Base-by-base conservation (phyloP, 2,888 invertebrate species). In the Nymphalis urticae region DNA sequence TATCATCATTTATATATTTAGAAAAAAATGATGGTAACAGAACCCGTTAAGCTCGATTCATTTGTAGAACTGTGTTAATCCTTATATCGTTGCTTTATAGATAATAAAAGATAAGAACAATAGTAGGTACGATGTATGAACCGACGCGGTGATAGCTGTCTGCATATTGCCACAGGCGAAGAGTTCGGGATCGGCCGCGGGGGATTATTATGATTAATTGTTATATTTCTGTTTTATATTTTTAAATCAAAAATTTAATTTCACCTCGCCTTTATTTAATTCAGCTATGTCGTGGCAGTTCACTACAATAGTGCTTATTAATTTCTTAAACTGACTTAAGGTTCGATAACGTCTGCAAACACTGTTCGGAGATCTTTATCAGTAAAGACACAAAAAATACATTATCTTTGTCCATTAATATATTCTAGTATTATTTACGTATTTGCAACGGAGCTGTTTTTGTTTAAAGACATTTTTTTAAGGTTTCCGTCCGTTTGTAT, bases 41-140 rank as follows among this genome's bases (percentile, higher is more conserved):
- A 13, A 42, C 13, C 42, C 13, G 42, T 10, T 42, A 42, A 42
- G 42, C 42, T 42, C 42, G 42, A 42, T 42, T 42, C 13, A 42
- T 42, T 42, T 42, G 42, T 13, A 42, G 42, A 42, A 42, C 42
- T 13, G 42, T 42, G 42, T 42, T 42, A 42, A 42, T 10, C 13
- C 42, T 42, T 42, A 42, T 42, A 13, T 42, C 13, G 21, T 53
- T 53, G 53, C 24, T 53, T 53, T 24, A 53, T 21, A 53, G 53
- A 53, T 53, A 24, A 53, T 53, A 53, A 53, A 53, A 53, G 53
- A 24, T 53, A 53, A 53, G 27, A 53, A 53, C 53, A 53, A 53
- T 53, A 53, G 53, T 27, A 32, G 51, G 51, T 53, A 53, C 53
- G 6, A 24, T 21, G 16, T 21, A 21, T 53, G 24, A 42, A 10